Evolutionary conservation across 2,888 invertebrate genomes (phyloP), one percentile per base, ranked within the genome.

Genomic region (Polyommatus icarus): DNA sequence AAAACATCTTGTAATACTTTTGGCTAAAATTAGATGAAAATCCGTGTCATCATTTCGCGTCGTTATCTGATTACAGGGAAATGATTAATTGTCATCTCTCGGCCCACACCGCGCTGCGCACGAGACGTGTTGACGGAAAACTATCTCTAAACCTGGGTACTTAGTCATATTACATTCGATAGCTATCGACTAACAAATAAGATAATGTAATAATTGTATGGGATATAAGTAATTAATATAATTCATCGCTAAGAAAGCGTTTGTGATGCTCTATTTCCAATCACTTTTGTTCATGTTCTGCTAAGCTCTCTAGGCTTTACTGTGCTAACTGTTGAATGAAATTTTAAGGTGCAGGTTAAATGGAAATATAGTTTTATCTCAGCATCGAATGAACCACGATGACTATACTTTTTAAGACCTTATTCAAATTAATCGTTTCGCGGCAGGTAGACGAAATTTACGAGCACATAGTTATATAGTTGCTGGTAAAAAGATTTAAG

Each of bases 41-140:
- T 40, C 24, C 50, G 73, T 50, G 73, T 73, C 73, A 73, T 50
- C 46, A 20, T n/a, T 32, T 54, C 46, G 57, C n/a, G 36, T 36
- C 72, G 36, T 77, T 77, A 72, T 77, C 72, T 57, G 71, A 57
- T 50, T 72, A 59, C 71, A 32, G n/a, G 20, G 57, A 61, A 78
- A 73, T 78, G 73, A 75, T 61, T 32, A 54, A 77, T 72, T 78
- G 46, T 75, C 59, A 18, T 73, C 72, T 24, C 36, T n/a, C 73
- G 61, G 61, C 61, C 61, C 61, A 61, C 61, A 61, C 61, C 61
- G 20, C 61, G 20, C 61, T 24, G 61, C 61, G 59, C 59, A 20
- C 59, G 59, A 59, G 59, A 61, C 24, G 61, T 24, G 24, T 20
- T 8, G 46, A 46, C 36, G 36, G 50, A 20, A 24, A 40, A 24